Base-by-base conservation (phyloP, 2,888 invertebrate species). In the Sinotaia quadrata region DNA sequence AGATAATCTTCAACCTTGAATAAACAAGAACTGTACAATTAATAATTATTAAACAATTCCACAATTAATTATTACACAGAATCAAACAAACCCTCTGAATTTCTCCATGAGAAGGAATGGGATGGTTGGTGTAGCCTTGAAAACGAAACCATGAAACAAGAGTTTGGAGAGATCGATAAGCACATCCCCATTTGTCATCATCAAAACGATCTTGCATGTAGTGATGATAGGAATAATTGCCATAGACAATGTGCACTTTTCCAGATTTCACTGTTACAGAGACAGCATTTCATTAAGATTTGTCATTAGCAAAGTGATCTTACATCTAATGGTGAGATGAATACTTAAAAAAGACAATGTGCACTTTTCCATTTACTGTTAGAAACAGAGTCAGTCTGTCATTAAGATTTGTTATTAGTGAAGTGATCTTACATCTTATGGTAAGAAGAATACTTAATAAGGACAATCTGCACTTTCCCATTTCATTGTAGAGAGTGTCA, bases 121-220 rank as follows among this genome's bases (percentile, higher is more conserved):
- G 89, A 60, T 91, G 91, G 57, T 93, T 81, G 27, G 88, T 87
- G 78, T 89, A 89, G 27, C 88, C 89, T 76, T 90, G 89, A 37
- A 85, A 79, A 36, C 92, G 91, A 86, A 95, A 97, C 99, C 99
- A 99, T 0, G 98, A 98, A 76, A 95, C 92, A 74, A 99, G 91
- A 0, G 98, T 98, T 90, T 99, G 99, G 83, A 99, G 90, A 0
- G 98, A 98, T 72, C 99, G 92, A 87, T 99, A 99, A 0, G 99
- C 99, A 90, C 99, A 99, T 4, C 99, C 99, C 99, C 99, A 99
- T n/a, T 97, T 97, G 87, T 94, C 93, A 84, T 99, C 99, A 88
- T 98, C 94, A 86, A 96, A 92, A 77, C 92, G 91, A 84, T 98
- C 94, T 79, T 88, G 88, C 93, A 96, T 94, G 88, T 99, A 99